These are phyloP conservation scores for Tenualosa thibaudeaui DNA, from an alignment of 2,797 vertebrate species.

Conservation along the genomic window DNA sequence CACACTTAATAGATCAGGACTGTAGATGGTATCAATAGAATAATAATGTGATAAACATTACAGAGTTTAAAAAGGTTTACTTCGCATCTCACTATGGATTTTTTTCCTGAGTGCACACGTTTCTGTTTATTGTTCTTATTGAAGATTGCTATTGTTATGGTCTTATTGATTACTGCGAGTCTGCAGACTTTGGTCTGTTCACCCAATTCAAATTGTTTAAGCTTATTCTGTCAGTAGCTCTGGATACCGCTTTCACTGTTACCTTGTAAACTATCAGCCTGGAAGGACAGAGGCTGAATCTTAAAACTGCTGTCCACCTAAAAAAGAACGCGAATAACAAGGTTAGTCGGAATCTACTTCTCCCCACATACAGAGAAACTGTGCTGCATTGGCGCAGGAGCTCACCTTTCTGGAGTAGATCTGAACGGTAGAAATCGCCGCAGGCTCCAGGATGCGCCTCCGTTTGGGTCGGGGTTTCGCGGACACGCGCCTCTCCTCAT, in stretches of 20 bases:
- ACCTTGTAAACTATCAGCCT: constrained; percentile 53
- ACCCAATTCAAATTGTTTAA: too few species aligned
- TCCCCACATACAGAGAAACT: neutral
- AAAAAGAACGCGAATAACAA: constrained; percentile 23
- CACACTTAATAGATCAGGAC: too few species aligned
- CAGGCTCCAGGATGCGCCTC: constrained; percentile 68
- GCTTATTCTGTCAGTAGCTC: too few species aligned
- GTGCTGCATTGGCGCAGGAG: neutral
- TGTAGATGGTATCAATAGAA: too few species aligned
- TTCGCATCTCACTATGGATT: too few species aligned
- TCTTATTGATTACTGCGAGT: too few species aligned
- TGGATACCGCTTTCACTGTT: too few species aligned
- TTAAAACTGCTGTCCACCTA: constrained; percentile 71
- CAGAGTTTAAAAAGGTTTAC: too few species aligned
- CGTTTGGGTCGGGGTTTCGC: constrained; percentile 63
- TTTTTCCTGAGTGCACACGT: too few species aligned
- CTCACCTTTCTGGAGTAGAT: constrained; percentile 75
- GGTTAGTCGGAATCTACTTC: neutral
- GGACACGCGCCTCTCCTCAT: neutral
- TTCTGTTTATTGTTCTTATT: too few species aligned
- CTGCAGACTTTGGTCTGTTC: too few species aligned
- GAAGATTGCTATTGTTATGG: too few species aligned
- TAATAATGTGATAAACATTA: neutral
- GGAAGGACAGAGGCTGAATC: constrained; percentile 55
- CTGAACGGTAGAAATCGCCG: constrained; percentile 63